phyloP scores from a whole-genome alignment of 2,113 vertebrate species.

The Anolis carolinensis region DNA sequence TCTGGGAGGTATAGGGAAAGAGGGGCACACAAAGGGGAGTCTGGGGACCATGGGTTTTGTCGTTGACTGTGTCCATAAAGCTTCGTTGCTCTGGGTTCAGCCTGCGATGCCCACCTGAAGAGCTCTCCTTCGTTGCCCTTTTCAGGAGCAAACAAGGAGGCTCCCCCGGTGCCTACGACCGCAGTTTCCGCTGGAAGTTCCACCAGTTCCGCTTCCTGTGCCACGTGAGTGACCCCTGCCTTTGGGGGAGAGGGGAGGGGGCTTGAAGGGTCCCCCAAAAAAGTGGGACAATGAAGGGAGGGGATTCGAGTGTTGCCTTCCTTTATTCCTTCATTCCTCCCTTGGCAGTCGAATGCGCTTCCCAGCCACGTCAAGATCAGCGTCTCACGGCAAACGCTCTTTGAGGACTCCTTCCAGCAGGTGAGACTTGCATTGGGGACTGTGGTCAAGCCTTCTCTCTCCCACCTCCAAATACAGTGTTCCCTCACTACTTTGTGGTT shows the following conservation, averaged over 20 bases:
- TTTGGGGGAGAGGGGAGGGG: background rate
- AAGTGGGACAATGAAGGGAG: rapidly evolving
- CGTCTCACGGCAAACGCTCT: slow-evolving; percentile 94
- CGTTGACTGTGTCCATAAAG: no score
- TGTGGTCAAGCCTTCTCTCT: rapidly evolving
- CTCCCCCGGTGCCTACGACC: slow-evolving; percentile 92
- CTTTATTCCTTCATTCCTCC: slow-evolving; percentile 39
- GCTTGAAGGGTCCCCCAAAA: background rate
- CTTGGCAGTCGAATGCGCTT: slow-evolving; percentile 88
- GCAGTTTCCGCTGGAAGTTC: slow-evolving; percentile 98
- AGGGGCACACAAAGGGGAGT: no score
- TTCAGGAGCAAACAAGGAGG: slow-evolving; percentile 85
- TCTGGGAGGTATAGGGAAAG: no score
- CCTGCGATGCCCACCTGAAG: rapidly evolving
- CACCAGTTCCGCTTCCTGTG: slow-evolving; percentile 98
- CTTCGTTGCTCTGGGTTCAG: background rate
- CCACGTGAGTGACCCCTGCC: slow-evolving; percentile 82
- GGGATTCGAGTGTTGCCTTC: background rate
- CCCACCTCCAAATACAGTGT: no score
- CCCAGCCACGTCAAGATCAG: slow-evolving; percentile 98
- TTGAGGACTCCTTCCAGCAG: slow-evolving; percentile 98
- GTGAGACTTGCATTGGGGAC: slow-evolving; percentile 67
- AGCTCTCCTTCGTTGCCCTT: slow-evolving; percentile 44
- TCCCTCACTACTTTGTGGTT: no score
- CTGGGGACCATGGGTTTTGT: no score